Evolutionary conservation across 2,888 invertebrate genomes (phyloP), one percentile per base, ranked within the genome.

Genomic region (Sphinx pinastri): DNA sequence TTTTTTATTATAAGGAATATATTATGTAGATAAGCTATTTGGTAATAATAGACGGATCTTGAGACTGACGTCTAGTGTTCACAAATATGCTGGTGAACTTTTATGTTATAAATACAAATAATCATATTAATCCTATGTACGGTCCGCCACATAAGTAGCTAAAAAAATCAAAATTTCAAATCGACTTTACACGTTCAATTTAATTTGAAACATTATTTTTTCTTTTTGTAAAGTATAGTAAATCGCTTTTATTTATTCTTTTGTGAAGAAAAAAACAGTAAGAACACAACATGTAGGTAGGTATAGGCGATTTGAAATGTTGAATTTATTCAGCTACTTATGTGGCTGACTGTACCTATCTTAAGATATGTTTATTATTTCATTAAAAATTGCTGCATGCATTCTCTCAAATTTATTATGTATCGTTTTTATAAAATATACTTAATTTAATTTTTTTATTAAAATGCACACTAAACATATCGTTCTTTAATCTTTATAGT

Each of bases 41-140:
- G 81, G 86, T 86, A 84, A 87, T 90, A 91, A 91, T 90, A 89
- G 88, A 90, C 89, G 88, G 91, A 90, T 90, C 90, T 90, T 91
- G 89, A 91, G 91, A 90, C 90, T 90, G 91, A 90, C 75, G 25
- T 25, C 25, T 2, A 76, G 76, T 73, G 72, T 79, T 79, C 78
- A 77, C 75, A 73, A 75, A 73, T 79, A 80, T 80, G 78, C 79
- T 80, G 84, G 77, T 76, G 77, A 82, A 81, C 77, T 74, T 80
- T 81, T 79, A 73, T 82, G 75, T 25, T 25, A 79, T 79, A 68
- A 71, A 74, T 78, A 77, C 77, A 71, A 75, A 59, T 77, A 77
- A 74, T 59, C 59, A 72, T 16, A 47, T 72, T 58, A 69, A 75
- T 74, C 58, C 70, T 77, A 75, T 71, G 71, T 75, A 87, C 25